Base-by-base conservation (phyloP, 2,113 vertebrate genomes). In the Lota lota region DNA sequence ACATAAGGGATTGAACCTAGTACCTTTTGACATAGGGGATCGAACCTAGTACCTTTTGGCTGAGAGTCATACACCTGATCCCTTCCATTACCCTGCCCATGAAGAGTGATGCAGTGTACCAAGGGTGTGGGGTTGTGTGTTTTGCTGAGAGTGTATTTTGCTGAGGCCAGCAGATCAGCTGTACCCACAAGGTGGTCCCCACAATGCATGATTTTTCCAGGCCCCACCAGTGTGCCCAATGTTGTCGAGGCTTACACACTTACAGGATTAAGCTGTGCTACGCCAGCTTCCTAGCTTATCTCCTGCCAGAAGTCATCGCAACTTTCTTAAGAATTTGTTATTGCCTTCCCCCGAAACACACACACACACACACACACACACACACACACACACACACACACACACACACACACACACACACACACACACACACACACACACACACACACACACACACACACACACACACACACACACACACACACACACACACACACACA, bases 321-420 rank as follows among this genome's bases (percentile, higher is more conserved):
- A 68, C 81, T 80, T 47, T 77, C 68, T 76, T 69, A 22, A 70
- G 84, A 76, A 83, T 71, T 47, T 2, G 10, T 47, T 47, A 47
- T 47, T 1, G 10, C 8, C 40, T 10, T 12, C 40, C 40, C 40
- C 40, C 12, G 28, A 33, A 3, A 33, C 40, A 8, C 8, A 12
- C 40, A 64, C 58, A 50, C 36, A 70, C 70, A 57, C 47, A 17
- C 54, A 16, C 66, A 17, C 63, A 47, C 40, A 11, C 10, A 47
- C 40, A 11, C 40, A 47, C 10, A 47, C 7, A 71, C 50, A 1
- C 15, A 47, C 5, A 11, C 1, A 47, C 40, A 47, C 40, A 11
- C 40, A 47, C 40, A 4, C 28, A 33, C 28, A 33, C 28, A 33
- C 28, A 33, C 28, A 33, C 4, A 33, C 28, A 6, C 28, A 33